Evolutionary conservation across 2,113 vertebrate species (phyloP).

Genomic region (Hippopotamus amphibius): DNA sequence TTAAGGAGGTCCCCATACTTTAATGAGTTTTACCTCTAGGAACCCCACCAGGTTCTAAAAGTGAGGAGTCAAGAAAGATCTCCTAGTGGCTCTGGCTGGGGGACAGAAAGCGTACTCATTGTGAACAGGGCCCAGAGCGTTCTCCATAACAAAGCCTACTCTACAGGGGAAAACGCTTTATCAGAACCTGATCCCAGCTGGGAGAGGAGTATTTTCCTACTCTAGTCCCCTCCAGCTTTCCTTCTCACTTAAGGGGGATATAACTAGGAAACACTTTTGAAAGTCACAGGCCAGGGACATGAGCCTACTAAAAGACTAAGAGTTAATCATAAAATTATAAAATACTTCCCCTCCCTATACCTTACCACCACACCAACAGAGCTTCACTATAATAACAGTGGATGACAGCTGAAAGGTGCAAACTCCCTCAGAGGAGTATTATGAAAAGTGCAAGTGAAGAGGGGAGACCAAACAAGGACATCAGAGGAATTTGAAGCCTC

Average conservation of each 20-base stretch:
- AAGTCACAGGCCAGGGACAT: neutral
- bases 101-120: neutral
- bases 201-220: neutral
- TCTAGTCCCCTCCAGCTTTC: neutral
- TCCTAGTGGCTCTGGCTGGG: no score
- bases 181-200: neutral
- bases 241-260: neutral
- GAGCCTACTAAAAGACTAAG: neutral
- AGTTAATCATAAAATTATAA: neutral
- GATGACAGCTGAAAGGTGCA: neutral
- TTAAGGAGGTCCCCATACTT: no score
- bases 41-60: no score
- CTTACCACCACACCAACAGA: no score
- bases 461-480: neutral
- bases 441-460: neutral
- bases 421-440: neutral
- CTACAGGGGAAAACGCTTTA: neutral
- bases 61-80: neutral
- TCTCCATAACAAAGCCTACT: neutral
- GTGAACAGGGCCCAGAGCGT: neutral
- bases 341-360: neutral
- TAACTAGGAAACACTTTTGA: neutral
- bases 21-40: no score
- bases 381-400: neutral
- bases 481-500: no score